Percentiles rank a stretch among this genome's conserved stretches.
Evolutionary conservation across 2,797 vertebrate genomes (phyloP).

Genomic region (Pristis pectinata): DNA sequence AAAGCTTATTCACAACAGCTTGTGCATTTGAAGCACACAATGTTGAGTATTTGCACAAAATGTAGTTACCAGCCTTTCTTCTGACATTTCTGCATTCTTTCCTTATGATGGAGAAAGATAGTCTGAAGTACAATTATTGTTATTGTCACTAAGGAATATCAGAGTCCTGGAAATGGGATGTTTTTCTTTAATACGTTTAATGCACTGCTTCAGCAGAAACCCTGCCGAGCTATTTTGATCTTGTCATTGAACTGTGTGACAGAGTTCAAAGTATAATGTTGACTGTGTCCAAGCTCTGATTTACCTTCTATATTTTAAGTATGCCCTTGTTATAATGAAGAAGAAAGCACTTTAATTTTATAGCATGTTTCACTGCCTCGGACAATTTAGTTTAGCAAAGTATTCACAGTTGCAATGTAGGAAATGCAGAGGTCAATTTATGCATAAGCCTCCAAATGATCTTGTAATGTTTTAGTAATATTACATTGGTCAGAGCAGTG

Average conservation of each 20-base stretch:
- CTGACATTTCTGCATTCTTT: background rate
- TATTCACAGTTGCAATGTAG: background rate
- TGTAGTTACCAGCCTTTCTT: conserved; percentile 9
- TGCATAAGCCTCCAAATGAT: background rate
- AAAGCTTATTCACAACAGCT: background rate
- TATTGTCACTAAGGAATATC: background rate
- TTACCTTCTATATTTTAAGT: background rate
- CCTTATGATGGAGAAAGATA: background rate
- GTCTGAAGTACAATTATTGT: background rate
- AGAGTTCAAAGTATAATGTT: background rate
- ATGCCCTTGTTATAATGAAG: background rate
- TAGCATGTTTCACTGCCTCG: too few relatives aligned
- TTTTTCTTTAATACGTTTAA: background rate
- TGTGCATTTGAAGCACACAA: background rate
- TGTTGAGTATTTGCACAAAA: background rate
- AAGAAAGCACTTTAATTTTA: background rate
- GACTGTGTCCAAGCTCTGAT: background rate
- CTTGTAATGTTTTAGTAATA: background rate
- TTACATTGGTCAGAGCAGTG: background rate
- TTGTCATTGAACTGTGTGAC: background rate
- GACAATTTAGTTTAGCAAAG: background rate
- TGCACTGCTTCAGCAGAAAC: background rate
- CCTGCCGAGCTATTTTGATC: background rate
- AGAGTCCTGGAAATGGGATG: background rate
- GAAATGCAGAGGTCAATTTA: background rate